Conservation (phyloP, 2,113 vertebrate genomes). For the Urocynchramus pylzowi region DNA sequence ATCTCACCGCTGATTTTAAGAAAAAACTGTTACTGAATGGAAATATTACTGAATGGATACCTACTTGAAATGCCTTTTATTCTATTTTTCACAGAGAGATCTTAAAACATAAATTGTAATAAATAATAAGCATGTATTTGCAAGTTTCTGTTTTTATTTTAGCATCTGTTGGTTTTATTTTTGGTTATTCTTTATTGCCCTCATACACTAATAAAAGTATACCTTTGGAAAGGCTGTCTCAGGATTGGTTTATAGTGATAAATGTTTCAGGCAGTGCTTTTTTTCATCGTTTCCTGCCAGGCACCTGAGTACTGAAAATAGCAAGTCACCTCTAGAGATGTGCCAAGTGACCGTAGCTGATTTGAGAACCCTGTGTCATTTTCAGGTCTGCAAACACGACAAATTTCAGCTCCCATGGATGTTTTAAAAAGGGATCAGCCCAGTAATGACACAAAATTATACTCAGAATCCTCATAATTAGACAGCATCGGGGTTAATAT, state of each 20-base stretch:
- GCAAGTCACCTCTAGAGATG: constrained; percentile 3
- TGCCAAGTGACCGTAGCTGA: not conserved
- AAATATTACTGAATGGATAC: not conserved
- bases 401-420: not conserved
- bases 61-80: not conserved
- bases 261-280: not conserved
- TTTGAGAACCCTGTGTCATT: not conserved
- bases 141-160: not conserved
- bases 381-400: not conserved
- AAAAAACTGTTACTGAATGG: not conserved
- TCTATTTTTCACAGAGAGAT: not conserved
- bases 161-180: not conserved
- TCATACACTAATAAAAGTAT: not conserved
- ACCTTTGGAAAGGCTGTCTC: not conserved
- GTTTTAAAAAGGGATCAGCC: not conserved
- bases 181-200: not conserved
- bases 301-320: constrained; percentile 6
- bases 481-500: not conserved
- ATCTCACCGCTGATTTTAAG: not conserved
- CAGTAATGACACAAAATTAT: not conserved
- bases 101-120: not conserved
- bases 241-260: not conserved
- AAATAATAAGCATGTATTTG: not conserved
- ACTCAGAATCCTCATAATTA: not conserved
- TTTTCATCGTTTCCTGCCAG: not conserved